Evolutionary conservation across 2,888 invertebrate species (phyloP).

Genomic region (Diarsia mendica): DNA sequence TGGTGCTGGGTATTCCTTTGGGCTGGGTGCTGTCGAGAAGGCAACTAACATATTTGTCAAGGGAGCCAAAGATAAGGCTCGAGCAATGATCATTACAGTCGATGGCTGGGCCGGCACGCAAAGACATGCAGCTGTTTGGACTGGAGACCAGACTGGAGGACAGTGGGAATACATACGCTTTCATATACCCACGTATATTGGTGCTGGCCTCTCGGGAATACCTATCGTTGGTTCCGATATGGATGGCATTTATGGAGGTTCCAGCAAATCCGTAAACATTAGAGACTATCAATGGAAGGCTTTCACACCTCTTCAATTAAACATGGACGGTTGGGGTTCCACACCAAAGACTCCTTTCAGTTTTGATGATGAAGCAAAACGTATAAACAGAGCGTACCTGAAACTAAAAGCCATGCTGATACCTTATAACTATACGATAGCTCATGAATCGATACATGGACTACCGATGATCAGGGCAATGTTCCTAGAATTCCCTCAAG

Average conservation of each 20-base stretch:
- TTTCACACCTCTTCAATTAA: slow-evolving; percentile 86
- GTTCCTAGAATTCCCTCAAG: slow-evolving; percentile 84
- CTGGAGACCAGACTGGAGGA: slow-evolving; percentile 86
- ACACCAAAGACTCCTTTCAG: slow-evolving; percentile 83
- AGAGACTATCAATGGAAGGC: slow-evolving; percentile 88
- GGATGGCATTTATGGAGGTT: slow-evolving; percentile 86
- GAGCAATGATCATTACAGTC: slow-evolving; percentile 85
- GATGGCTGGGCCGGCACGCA: slow-evolving; percentile 88
- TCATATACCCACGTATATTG: slow-evolving; percentile 87
- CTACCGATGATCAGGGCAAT: slow-evolving; percentile 86
- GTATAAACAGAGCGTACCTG: slow-evolving; percentile 84
- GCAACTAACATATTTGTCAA: slow-evolving; percentile 79
- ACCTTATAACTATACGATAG: slow-evolving; percentile 86
- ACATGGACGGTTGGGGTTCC: slow-evolving; percentile 87
- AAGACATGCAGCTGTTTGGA: slow-evolving; percentile 85
- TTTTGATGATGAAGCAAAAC: slow-evolving; percentile 79
- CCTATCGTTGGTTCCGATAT: slow-evolving; percentile 86
- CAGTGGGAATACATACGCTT: slow-evolving; percentile 88
- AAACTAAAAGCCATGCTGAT: slow-evolving; percentile 85
- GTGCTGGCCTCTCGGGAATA: slow-evolving; percentile 84
- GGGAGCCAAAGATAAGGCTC: slow-evolving; percentile 69
- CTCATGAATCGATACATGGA: slow-evolving; percentile 78
- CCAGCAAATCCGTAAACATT: slow-evolving; percentile 78
- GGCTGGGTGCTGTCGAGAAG: slow-evolving; percentile 81
- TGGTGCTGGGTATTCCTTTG: slow-evolving; percentile 85